Evolutionary conservation across 1,140 invertebrate genomes (phyloP).

Genomic region (Anoplolepis gracilipes): DNA sequence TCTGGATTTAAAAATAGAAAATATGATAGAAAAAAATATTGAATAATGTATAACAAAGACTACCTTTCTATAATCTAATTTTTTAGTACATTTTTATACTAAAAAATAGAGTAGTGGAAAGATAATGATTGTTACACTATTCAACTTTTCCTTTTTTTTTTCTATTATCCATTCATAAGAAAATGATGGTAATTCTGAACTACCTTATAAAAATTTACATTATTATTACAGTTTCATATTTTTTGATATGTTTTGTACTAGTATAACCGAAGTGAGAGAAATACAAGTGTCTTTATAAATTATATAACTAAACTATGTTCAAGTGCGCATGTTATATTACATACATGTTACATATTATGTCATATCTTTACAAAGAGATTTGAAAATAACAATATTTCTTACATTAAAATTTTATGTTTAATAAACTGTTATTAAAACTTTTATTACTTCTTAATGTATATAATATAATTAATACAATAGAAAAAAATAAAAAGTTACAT

Average conservation of each 20-base stretch:
- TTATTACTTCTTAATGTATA: slow-evolving; percentile 44
- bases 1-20: no score
- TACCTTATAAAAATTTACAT: slow-evolving; percentile 9
- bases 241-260: slow-evolving; percentile 65
- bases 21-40: no score
- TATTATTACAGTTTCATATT: slow-evolving; percentile 46
- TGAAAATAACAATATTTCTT: slow-evolving; percentile 47
- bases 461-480: slow-evolving; percentile 44
- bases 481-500: slow-evolving; percentile 42
- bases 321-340: not conserved
- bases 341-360: not conserved
- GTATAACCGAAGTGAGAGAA: not conserved
- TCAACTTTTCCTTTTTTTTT: no score
- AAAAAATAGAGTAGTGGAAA: no score
- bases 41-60: no score
- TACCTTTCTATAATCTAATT: no score
- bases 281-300: slow-evolving; percentile 26
- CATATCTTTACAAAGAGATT: slow-evolving; percentile 45
- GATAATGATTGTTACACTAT: no score
- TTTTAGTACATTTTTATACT: no score
- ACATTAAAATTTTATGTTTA: slow-evolving; percentile 36
- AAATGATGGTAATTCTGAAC: no score
- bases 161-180: no score
- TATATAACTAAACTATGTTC: slow-evolving; percentile 3
- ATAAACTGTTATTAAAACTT: slow-evolving; percentile 37